phyloP scores from a whole-genome alignment of 2,888 invertebrate species.

The Xestobium rufovillosum region DNA sequence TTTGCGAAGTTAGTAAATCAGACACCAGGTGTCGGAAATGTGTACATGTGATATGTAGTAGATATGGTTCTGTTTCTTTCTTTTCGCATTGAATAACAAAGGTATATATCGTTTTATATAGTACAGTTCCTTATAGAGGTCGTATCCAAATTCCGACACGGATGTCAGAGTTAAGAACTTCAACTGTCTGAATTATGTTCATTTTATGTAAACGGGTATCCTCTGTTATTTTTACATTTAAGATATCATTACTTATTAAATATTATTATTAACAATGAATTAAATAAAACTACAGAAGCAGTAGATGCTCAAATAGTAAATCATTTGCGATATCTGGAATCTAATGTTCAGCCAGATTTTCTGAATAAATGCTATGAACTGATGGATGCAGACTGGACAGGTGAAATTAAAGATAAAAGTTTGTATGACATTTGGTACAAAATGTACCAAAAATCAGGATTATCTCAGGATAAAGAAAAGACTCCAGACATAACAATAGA shows the following conservation, averaged over 20 bases:
- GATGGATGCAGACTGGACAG: too few relatives aligned
- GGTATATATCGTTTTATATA: too few relatives aligned
- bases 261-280: conserved; percentile 6
- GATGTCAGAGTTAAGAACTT: conserved; percentile 10
- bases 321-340: conserved; percentile 13
- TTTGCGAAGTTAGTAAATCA: conserved; percentile 6
- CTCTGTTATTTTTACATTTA: conserved; percentile 2
- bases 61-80: conserved; percentile 6
- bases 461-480: conserved; percentile 6
- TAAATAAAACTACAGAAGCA: conserved; percentile 6
- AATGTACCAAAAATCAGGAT: conserved; percentile 15
- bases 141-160: conserved; percentile 11
- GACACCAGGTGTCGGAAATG: conserved; percentile 9
- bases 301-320: too few relatives aligned
- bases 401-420: conserved; percentile 15
- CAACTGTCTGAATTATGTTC: conserved; percentile 12
- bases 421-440: conserved; percentile 21
- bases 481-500: conserved; percentile 10
- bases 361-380: conserved; percentile 12
- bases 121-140: conserved; percentile 8
- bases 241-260: background rate
- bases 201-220: conserved; percentile 9
- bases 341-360: conserved; percentile 11
- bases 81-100: background rate
- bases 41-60: conserved; percentile 6